These are phyloP conservation scores for Athripsodes cinereus DNA, from an alignment of 2,888 invertebrate genomes.

Conservation along the genomic window DNA sequence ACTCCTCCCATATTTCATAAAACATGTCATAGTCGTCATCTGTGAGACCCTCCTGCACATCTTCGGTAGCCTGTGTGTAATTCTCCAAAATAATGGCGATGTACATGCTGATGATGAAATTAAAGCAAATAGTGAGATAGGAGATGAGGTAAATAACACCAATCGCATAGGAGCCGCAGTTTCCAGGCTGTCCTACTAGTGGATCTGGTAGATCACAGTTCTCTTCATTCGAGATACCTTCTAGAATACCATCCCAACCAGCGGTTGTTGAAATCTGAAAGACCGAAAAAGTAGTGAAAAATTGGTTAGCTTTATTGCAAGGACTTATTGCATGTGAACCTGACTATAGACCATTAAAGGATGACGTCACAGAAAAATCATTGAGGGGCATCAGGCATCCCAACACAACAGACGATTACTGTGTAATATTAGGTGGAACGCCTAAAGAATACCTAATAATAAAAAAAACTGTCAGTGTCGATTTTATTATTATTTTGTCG, in stretches of 20 bases:
- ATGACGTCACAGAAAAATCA: no score
- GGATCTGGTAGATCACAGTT: conserved; percentile 83
- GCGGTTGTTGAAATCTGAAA: conserved; percentile 95
- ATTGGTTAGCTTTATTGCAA: no score
- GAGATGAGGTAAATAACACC: conserved; percentile 92
- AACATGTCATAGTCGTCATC: conserved; percentile 99
- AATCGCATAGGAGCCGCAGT: conserved; percentile 89
- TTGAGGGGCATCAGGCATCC: no score
- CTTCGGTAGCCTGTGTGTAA: conserved; percentile 97
- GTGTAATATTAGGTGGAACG: no score
- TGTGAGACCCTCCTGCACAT: conserved; percentile 68
- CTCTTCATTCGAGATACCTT: conserved; percentile 92
- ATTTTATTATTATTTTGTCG: no score
- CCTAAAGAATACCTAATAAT: no score
- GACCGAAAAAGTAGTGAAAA: no score
- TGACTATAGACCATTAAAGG: no score
- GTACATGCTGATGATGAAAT: conserved; percentile 99
- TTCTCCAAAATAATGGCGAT: conserved; percentile 99
- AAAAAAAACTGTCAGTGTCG: no score
- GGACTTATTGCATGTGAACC: no score
- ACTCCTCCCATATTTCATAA: conserved; percentile 98
- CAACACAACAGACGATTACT: no score
- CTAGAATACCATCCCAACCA: conserved; percentile 93
- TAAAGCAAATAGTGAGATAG: conserved; percentile 94
- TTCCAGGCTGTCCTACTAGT: conserved; percentile 83